Percentiles rank a stretch among this genome's conserved stretches.
These are phyloP conservation scores for Bergia sp. DNA, from an alignment of 92 coral and sea anemone genomes.

Conservation along the genomic window DNA sequence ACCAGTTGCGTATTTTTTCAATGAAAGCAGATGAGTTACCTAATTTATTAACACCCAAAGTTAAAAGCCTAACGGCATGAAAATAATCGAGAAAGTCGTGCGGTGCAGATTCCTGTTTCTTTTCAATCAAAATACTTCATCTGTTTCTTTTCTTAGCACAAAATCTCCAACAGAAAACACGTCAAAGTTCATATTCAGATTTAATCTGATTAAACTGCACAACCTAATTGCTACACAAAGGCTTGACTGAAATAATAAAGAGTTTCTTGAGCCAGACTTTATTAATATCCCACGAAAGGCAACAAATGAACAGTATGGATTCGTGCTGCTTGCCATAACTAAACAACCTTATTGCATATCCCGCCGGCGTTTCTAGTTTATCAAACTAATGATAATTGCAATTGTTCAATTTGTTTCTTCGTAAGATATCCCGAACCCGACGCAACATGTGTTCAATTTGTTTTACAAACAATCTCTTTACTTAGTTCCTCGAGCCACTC, in stretches of 20 bases:
- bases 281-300: background rate
- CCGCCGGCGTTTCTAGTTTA: background rate
- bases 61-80: background rate
- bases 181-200: background rate
- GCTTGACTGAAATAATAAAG: slow-evolving; percentile 6
- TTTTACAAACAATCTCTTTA: background rate
- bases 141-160: background rate
- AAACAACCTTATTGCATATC: background rate
- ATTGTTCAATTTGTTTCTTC: background rate
- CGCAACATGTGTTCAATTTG: background rate
- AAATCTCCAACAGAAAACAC: background rate
- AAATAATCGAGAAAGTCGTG: background rate
- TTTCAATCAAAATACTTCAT: background rate
- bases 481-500: background rate
- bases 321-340: background rate
- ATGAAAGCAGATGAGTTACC: background rate
- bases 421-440: background rate
- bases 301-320: background rate
- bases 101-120: background rate
- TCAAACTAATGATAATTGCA: background rate
- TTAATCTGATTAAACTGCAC: background rate
- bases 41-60: background rate
- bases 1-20: background rate
- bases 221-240: background rate
- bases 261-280: slow-evolving; percentile 3